phyloP scores from a whole-genome alignment of 2,888 invertebrate species.

The Calephelis perditalis region DNA sequence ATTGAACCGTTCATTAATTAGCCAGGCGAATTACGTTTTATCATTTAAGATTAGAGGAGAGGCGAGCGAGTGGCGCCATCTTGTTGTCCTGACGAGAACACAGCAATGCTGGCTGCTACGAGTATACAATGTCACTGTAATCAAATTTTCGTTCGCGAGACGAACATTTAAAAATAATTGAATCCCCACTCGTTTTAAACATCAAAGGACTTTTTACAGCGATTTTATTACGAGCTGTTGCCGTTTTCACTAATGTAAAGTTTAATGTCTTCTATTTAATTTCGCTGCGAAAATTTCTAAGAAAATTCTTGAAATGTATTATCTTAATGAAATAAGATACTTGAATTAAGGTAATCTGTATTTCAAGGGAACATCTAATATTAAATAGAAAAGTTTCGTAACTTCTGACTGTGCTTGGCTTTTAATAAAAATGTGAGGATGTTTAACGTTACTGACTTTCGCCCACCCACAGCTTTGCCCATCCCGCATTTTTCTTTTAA shows the following conservation, averaged over 20 bases:
- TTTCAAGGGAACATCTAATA: not conserved
- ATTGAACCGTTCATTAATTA: slow-evolving; percentile 16
- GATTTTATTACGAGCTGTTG: slow-evolving; percentile 7
- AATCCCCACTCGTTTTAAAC: slow-evolving; percentile 8
- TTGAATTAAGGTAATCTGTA: not conserved
- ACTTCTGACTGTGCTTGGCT: too few species aligned
- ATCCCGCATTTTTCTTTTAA: too few species aligned
- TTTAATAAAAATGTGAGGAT: too few species aligned
- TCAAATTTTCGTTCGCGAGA: not conserved
- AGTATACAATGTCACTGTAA: slow-evolving; percentile 16
- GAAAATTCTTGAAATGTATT: slow-evolving; percentile 6
- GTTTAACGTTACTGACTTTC: too few species aligned
- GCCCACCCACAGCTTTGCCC: too few species aligned
- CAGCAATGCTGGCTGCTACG: slow-evolving; percentile 15
- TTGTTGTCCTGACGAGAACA: slow-evolving; percentile 16
- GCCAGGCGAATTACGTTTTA: slow-evolving; percentile 12
- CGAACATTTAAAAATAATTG: slow-evolving; percentile 12
- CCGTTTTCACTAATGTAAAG: not conserved
- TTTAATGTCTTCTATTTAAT: slow-evolving; percentile 8
- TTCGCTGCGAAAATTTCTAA: not conserved
- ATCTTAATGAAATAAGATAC: not conserved
- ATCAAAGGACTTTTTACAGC: slow-evolving; percentile 10
- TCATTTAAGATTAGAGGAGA: slow-evolving; percentile 22
- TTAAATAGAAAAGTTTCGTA: too few species aligned
- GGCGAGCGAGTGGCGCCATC: slow-evolving; percentile 14